Evolutionary conservation across 2,888 invertebrate genomes (phyloP), one percentile per base, ranked within the genome.

Genomic region (Erynnis tages): DNA sequence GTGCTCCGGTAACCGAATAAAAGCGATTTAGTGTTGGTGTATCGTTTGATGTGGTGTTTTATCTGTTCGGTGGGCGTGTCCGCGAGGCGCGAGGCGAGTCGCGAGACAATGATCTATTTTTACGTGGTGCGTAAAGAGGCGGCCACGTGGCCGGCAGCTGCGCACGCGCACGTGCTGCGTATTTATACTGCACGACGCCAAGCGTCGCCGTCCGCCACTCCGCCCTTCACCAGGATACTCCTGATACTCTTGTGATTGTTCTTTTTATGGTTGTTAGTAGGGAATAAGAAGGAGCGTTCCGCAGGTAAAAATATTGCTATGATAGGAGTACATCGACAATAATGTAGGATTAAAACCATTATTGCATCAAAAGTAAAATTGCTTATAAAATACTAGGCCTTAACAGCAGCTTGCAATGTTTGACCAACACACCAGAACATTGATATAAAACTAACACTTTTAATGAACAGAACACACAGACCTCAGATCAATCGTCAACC

Each of bases 61-160:
- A 86, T 86, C 77, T 82, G 79, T 66, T 64, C 60, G 62, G 80
- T 85, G 75, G 88, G 88, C 86, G 88, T 86, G 88, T 74, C 76
- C 66, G 63, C 59, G 60, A 65, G 58, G 60, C 66, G 59, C 60
- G 61, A 38, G 48, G 35, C 50, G 21, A 48, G 49, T 49, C 46
- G 55, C 61, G 67, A 83, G 88, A 87, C 87, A 88, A 88, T 88
- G 82, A 78, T 87, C 88, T 89, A 88, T 88, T 86, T 88, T 85
- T 77, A 79, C 77, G 68, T 64, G 63, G 69, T 65, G 68, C 76
- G 82, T 81, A 79, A 81, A 81, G 82, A 79, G 79, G 69, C 76
- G 73, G 79, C 80, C 88, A 89, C 89, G 88, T 89, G 89, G 79
- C 73, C 62, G 78, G 78, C 89, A 87, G 89, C 88, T 89, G 88